Conservation (phyloP, 2,888 invertebrate genomes). For the Iselma pallidipennis region DNA sequence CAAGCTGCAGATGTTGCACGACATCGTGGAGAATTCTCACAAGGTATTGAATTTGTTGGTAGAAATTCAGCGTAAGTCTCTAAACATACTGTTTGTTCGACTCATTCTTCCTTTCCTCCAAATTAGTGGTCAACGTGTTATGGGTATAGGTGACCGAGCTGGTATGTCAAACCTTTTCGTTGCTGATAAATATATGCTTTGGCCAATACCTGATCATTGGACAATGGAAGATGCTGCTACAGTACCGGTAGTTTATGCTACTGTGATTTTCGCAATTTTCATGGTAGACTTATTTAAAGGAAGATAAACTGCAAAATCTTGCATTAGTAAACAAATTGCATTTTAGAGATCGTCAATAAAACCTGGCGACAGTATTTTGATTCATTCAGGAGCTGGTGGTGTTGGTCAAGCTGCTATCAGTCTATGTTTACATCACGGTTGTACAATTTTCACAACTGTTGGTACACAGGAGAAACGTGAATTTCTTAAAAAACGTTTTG, state of each 20-base stretch:
- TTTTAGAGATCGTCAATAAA: slow-evolving; percentile 1
- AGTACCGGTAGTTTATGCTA: slow-evolving; percentile 64
- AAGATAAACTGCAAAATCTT: too few relatives aligned
- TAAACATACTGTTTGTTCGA: neutral
- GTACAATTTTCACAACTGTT: slow-evolving; percentile 64
- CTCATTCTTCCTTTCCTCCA: too few relatives aligned
- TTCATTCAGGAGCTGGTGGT: slow-evolving; percentile 59
- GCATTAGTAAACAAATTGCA: too few relatives aligned
- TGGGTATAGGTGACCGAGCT: slow-evolving; percentile 59
- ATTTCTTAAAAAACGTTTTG: slow-evolving; percentile 60
- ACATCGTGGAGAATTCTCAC: slow-evolving; percentile 66
- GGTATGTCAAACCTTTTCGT: slow-evolving; percentile 62
- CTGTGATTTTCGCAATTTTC: slow-evolving; percentile 45
- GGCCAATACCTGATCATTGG: too few relatives aligned
- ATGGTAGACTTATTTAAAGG: slow-evolving; percentile 33
- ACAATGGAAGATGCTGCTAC: too few relatives aligned
- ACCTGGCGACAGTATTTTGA: slow-evolving; percentile 15
- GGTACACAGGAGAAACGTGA: slow-evolving; percentile 59
- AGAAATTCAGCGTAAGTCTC: slow-evolving; percentile 19
- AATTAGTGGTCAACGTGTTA: slow-evolving; percentile 43
- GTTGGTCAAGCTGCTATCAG: slow-evolving; percentile 70
- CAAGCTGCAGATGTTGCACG: slow-evolving; percentile 72
- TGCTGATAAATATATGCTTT: too few relatives aligned
- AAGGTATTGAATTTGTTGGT: slow-evolving; percentile 73
- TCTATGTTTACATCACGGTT: too few relatives aligned